Conservation (phyloP, 35 echinoderm and acorn worm genomes). For the Ophiothrix spiculata region DNA sequence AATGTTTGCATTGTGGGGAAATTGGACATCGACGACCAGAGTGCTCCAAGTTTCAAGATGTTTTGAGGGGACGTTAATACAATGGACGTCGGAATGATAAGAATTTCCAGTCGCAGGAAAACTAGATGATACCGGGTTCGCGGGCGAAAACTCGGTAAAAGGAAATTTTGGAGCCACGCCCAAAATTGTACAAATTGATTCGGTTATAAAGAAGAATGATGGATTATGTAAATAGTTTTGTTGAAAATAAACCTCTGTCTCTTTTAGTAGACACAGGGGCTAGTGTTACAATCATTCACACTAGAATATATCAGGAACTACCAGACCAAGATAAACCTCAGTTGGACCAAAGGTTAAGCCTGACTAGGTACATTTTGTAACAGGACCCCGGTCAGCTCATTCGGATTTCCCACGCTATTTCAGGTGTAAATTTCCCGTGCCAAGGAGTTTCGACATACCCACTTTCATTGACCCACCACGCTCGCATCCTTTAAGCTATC, state of each 20-base stretch:
- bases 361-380: too few relatives aligned
- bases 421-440: too few relatives aligned
- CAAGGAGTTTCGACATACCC: too few relatives aligned
- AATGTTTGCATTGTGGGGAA: constrained; percentile 13
- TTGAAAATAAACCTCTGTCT: background rate
- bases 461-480: too few relatives aligned
- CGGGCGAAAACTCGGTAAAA: constrained; percentile 21
- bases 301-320: constrained; percentile 26
- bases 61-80: too few relatives aligned
- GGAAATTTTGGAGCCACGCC: background rate
- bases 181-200: background rate
- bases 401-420: too few relatives aligned
- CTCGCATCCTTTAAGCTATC: too few relatives aligned
- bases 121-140: constrained; percentile 14
- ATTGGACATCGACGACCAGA: background rate
- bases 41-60: too few relatives aligned
- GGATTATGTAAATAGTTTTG: constrained; percentile 17
- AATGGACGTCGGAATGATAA: too few relatives aligned
- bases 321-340: background rate
- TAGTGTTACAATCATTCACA: constrained; percentile 10
- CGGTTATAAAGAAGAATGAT: background rate
- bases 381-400: too few relatives aligned
- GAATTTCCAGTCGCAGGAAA: too few relatives aligned
- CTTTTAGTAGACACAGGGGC: constrained; percentile 41
- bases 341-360: too few relatives aligned